phyloP scores from a whole-genome alignment of 2,888 invertebrate genomes.

The Parnassius orleans region DNA sequence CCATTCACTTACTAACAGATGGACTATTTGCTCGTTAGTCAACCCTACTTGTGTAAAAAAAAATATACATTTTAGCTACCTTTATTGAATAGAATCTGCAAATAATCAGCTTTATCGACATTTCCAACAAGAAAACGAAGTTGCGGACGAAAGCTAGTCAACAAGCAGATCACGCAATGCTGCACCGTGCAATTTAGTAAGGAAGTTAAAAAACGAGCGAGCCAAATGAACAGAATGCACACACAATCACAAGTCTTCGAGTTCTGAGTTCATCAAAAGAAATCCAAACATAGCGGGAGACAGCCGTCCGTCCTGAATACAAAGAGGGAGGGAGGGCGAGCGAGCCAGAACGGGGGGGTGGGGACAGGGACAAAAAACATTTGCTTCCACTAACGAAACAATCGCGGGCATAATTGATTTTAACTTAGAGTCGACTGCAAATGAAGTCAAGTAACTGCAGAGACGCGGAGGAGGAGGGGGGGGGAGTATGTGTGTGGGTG shows the following conservation, averaged over 20 bases:
- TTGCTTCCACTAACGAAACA: constrained; percentile 76
- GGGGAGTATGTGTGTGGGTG: constrained; percentile 1
- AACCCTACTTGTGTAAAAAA: no score
- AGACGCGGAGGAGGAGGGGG: constrained; percentile 29
- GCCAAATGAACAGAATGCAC: constrained; percentile 43
- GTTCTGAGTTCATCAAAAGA: constrained; percentile 73
- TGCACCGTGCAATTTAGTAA: constrained; percentile 20
- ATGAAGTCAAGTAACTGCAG: constrained; percentile 52
- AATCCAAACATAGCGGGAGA: constrained; percentile 64
- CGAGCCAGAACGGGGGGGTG: constrained; percentile 21
- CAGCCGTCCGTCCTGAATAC: constrained; percentile 65
- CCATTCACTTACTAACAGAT: no score
- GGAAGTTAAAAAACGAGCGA: constrained; percentile 33
- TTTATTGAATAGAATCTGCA: not conserved
- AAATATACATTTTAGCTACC: no score
- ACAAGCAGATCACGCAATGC: constrained; percentile 17
- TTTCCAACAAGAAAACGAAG: constrained; percentile 5
- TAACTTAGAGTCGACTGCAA: constrained; percentile 69
- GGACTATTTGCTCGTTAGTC: no score
- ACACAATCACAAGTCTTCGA: constrained; percentile 39
- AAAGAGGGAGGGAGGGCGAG: constrained; percentile 46
- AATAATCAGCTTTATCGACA: not conserved
- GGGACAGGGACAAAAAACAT: constrained; percentile 60
- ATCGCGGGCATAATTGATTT: constrained; percentile 79
- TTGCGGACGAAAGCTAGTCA: constrained; percentile 1